Conservation (phyloP, 2,113 vertebrate genomes). For the Thunnus thynnus region DNA sequence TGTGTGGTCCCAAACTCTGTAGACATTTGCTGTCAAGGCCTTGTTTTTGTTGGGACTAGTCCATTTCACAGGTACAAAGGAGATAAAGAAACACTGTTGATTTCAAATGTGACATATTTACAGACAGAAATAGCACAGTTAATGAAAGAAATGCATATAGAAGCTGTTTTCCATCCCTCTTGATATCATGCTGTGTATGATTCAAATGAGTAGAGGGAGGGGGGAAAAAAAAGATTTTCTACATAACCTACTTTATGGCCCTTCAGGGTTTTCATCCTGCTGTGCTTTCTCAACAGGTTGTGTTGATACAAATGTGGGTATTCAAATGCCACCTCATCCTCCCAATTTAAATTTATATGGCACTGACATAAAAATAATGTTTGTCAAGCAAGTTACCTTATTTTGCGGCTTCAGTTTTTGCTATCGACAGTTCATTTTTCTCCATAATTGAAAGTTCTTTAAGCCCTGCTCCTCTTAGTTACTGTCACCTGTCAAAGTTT, state of each 20-base stretch:
- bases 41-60: slow-evolving; percentile 19
- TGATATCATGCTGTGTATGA: background rate
- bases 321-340: slow-evolving; percentile 16
- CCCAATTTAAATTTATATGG: slow-evolving; percentile 18
- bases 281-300: slow-evolving; percentile 14
- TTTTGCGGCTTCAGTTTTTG: background rate
- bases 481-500: too few species aligned
- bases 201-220: background rate
- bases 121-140: slow-evolving; percentile 18
- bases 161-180: slow-evolving; percentile 1
- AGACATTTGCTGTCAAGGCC: background rate
- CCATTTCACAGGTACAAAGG: slow-evolving; percentile 24
- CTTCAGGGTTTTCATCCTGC: slow-evolving; percentile 32
- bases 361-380: background rate
- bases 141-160: slow-evolving; percentile 6
- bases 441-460: too few species aligned
- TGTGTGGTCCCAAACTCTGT: slow-evolving; percentile 2
- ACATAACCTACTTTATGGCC: slow-evolving; percentile 41
- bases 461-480: too few species aligned
- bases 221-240: background rate
- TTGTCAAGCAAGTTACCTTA: background rate
- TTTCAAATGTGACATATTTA: slow-evolving; percentile 40
- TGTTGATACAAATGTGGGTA: background rate
- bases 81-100: background rate
- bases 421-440: too few species aligned